Percentiles rank a stretch among this genome's conserved stretches.
These are phyloP conservation scores for Lysiphlebus fabarum DNA, from an alignment of 1,140 invertebrate species.

Conservation along the genomic window DNA sequence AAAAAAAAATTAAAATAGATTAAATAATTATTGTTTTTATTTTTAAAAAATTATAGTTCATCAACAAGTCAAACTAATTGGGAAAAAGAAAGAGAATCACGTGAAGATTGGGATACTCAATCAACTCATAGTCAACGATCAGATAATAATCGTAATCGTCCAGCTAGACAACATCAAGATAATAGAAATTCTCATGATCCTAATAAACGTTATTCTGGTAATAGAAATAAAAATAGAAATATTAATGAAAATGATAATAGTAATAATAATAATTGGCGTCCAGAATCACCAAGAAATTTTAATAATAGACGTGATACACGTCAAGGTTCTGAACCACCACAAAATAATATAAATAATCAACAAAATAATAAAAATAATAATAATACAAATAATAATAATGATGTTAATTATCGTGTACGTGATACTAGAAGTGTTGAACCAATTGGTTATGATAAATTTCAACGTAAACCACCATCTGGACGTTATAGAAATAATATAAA, in stretches of 20 bases:
- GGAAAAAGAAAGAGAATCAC: slow-evolving; percentile 39
- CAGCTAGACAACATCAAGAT: slow-evolving; percentile 36
- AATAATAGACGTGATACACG: slow-evolving; percentile 42
- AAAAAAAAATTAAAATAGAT: too few species aligned
- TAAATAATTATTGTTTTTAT: slow-evolving; percentile 11
- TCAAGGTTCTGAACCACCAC: slow-evolving; percentile 58
- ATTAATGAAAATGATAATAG: slow-evolving; percentile 44
- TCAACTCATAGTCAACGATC: slow-evolving; percentile 39
- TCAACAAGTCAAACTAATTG: slow-evolving; percentile 34
- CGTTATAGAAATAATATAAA: slow-evolving; percentile 48
- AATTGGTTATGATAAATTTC: slow-evolving; percentile 51
- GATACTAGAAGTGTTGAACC: slow-evolving; percentile 60
- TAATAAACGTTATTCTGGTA: slow-evolving; percentile 44
- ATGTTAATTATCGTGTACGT: slow-evolving; percentile 49
- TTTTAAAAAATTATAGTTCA: slow-evolving; percentile 33
- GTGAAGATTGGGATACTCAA: slow-evolving; percentile 43
- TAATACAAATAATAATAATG: slow-evolving; percentile 41
- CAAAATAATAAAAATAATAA: slow-evolving; percentile 43
- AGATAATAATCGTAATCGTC: slow-evolving; percentile 20
- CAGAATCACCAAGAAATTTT: slow-evolving; percentile 43
- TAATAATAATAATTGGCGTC: slow-evolving; percentile 42
- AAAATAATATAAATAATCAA: slow-evolving; percentile 40
- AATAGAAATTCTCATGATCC: slow-evolving; percentile 34
- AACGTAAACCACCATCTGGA: slow-evolving; percentile 58
- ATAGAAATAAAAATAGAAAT: slow-evolving; percentile 41